Percentiles rank a stretch among this genome's conserved stretches.
Conservation (phyloP, 2,797 vertebrate genomes). For the Simalia tracyae region DNA sequence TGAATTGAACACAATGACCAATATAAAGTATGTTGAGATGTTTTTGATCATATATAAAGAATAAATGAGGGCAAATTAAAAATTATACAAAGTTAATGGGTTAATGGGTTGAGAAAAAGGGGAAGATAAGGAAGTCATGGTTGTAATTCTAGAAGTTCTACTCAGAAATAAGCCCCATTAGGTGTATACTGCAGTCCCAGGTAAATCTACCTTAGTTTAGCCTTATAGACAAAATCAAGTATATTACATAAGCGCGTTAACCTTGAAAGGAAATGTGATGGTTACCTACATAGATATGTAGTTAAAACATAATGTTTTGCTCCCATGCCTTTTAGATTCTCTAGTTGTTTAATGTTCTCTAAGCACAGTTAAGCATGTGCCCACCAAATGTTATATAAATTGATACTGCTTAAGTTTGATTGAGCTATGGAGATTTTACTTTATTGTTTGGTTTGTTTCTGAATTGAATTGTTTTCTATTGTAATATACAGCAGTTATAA, state of each 20-base stretch:
- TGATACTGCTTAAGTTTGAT: not conserved
- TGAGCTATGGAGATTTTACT: not conserved
- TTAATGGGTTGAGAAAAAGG: not conserved
- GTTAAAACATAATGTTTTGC: not conserved
- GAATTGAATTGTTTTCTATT: not conserved
- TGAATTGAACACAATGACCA: not conserved
- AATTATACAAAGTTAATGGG: not conserved
- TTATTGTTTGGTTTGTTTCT: not conserved
- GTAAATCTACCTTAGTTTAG: not conserved
- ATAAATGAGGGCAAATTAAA: not conserved
- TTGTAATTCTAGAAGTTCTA: not conserved
- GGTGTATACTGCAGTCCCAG: not conserved
- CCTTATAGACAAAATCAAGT: not conserved
- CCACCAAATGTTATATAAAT: not conserved
- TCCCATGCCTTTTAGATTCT: not conserved
- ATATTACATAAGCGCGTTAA: not conserved
- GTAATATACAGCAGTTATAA: not conserved
- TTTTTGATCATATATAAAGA: not conserved
- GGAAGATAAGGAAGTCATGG: not conserved
- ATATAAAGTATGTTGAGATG: not conserved
- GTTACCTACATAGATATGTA: not conserved
- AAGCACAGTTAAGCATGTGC: not conserved
- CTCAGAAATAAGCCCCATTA: not conserved
- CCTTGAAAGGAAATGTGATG: not conserved
- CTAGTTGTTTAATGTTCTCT: not conserved